A percentile compares a stretch with the other conserved stretches of the same genome.
Evolutionary conservation across 2,797 vertebrate genomes (phyloP).

Genomic region (Australoheros facetus): DNA sequence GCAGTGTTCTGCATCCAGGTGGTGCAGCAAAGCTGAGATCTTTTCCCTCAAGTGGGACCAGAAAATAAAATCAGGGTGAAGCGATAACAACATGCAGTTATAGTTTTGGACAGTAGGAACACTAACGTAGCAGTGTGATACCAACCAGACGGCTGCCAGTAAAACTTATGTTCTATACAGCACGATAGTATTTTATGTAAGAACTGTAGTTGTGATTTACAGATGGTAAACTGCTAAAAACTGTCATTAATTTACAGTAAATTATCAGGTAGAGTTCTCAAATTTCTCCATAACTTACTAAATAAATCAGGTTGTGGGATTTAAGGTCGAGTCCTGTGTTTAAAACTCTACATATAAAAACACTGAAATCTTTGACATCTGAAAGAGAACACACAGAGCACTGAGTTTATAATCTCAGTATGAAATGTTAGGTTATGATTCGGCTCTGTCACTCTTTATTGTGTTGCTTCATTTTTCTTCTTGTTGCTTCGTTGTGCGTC

Average conservation of each 20-base stretch:
- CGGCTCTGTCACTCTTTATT: not conserved
- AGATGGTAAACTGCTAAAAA: not conserved
- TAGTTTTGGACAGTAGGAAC: no score
- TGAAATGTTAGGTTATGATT: conserved; percentile 9
- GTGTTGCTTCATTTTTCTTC: conserved; percentile 17
- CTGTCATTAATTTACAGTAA: not conserved
- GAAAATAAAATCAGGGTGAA: not conserved
- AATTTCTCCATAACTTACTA: not conserved
- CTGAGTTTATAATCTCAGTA: not conserved
- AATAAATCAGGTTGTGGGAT: not conserved
- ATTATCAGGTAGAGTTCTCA: not conserved
- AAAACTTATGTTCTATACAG: no score
- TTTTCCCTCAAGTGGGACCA: accelerated
- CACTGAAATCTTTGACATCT: not conserved
- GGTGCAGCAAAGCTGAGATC: not conserved
- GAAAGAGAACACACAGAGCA: not conserved
- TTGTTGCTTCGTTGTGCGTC: conserved; percentile 21
- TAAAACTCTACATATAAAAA: not conserved
- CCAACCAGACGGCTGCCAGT: not conserved
- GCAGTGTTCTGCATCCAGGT: not conserved
- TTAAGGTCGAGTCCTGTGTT: not conserved
- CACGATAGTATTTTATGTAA: no score
- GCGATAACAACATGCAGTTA: not conserved
- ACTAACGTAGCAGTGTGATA: no score
- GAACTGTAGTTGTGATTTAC: not conserved